Evolutionary conservation across 1,140 invertebrate genomes (phyloP).

Genomic region (Grapholita molesta): DNA sequence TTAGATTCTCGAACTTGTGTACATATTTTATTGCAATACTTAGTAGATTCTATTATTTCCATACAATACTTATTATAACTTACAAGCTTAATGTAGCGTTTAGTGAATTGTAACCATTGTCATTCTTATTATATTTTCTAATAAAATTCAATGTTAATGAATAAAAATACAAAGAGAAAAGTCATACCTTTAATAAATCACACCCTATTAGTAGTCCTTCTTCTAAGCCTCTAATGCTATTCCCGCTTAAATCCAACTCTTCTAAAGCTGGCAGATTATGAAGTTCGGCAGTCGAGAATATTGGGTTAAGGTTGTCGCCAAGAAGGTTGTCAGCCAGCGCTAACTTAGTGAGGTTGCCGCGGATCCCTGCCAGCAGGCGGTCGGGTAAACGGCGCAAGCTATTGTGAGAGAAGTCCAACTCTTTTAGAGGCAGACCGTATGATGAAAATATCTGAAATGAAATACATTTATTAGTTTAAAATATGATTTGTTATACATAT

Average conservation of each 20-base stretch:
- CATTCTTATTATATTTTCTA: no score
- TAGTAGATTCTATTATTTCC: no score
- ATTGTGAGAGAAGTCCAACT: slow-evolving; percentile 90
- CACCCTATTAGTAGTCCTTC: slow-evolving; percentile 92
- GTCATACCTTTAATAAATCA: slow-evolving; percentile 81
- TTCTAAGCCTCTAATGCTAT: slow-evolving; percentile 88
- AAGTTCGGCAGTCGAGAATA: slow-evolving; percentile 91
- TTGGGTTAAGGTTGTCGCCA: slow-evolving; percentile 93
- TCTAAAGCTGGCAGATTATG: slow-evolving; percentile 86
- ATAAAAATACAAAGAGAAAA: not conserved
- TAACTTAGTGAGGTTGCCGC: slow-evolving; percentile 83
- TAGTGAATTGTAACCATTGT: no score
- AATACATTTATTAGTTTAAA: not conserved
- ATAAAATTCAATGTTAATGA: no score
- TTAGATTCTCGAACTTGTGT: no score
- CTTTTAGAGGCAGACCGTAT: slow-evolving; percentile 82
- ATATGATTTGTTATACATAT: not conserved
- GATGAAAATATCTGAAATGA: slow-evolving; percentile 72
- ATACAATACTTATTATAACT: no score
- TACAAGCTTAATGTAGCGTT: no score
- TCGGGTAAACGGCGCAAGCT: slow-evolving; percentile 88
- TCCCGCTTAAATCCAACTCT: slow-evolving; percentile 87
- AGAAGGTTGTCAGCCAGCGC: slow-evolving; percentile 88
- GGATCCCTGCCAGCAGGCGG: slow-evolving; percentile 83
- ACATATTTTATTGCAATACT: no score